Base-by-base conservation (phyloP, 2,888 invertebrate genomes). In the Drosophila atripex region DNA sequence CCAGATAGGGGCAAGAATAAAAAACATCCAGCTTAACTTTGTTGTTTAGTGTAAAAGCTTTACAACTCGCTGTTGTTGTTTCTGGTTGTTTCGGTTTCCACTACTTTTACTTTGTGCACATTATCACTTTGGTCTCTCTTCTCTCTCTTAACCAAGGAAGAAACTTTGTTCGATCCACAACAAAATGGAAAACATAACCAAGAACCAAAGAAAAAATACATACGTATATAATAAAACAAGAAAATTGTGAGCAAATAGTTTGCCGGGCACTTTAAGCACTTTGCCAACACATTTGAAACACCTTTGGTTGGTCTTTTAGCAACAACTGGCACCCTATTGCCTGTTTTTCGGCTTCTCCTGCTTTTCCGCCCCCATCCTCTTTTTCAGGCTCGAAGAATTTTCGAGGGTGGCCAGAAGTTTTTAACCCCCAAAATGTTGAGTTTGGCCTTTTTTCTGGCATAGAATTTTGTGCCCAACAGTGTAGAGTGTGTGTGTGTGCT, bases 21-120 rank as follows among this genome's bases (percentile, higher is more conserved):
- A 30, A 59, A 64, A 64, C 47, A 53, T 52, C 45, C 45, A 59
- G 76, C 86, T 85, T 82, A 83, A 83, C 82, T 83, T 85, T 82
- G 82, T 85, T 85, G 82, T 82, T 85, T 85, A 80, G 82, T 82
- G 77, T 84, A 68, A 82, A 80, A 82, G 75, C 75, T 72, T 69
- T 73, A 57, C 55, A 77, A 74, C 73, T 73, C 59, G 56, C 58
- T 70, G 51, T 54, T 55, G 56, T 54, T 70, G 70, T 39, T 57
- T 39, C 39, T 32, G 78, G 54, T 65, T 72, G 78, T 75, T 85
- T 79, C 39, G 59, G 52, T 39, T 63, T 55, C 68, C 46, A 52
- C 68, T 68, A 74, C 82, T 80, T 80, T 84, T 80, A 80, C 84
- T 82, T 82, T 82, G 82, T 79, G 65, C 68, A 68, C 82, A 85